Percentiles rank a stretch among this genome's conserved stretches.
phyloP scores from a whole-genome alignment of 2,113 vertebrate species.

The Muntiacus muntjak region DNA sequence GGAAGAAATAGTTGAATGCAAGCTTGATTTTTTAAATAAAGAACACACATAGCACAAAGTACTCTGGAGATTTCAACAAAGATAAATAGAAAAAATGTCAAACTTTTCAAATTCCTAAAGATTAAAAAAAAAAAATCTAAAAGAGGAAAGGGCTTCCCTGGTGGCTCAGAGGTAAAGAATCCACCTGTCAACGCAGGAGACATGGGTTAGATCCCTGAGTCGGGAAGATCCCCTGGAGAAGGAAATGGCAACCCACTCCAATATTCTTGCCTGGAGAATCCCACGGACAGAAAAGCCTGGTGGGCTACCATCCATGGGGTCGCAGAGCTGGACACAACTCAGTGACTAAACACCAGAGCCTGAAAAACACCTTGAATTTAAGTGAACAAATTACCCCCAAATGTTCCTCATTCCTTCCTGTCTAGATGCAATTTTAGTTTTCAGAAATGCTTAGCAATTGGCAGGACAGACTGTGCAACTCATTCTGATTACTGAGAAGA shows the following conservation, averaged over 20 bases:
- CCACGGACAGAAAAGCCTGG: neutral
- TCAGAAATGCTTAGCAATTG: neutral
- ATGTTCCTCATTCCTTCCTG: neutral
- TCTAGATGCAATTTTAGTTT: neutral
- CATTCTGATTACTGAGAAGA: neutral
- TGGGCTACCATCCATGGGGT: neutral
- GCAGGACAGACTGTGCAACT: neutral
- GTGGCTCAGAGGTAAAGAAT: neutral
- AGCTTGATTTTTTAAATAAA: constrained; percentile 6
- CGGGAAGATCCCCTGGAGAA: neutral
- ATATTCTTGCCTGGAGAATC: neutral
- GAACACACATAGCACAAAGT: neutral
- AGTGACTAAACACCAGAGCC: neutral
- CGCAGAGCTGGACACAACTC: fast-evolving
- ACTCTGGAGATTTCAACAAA: neutral
- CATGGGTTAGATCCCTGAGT: neutral
- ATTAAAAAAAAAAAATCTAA: neutral
- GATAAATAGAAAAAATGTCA: neutral
- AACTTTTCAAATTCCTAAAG: neutral
- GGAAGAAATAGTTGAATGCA: constrained; percentile 31
- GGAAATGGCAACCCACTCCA: neutral
- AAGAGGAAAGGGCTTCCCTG: neutral
- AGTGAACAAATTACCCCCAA: neutral
- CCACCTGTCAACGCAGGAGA: neutral
- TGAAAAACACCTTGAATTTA: neutral